Conservation (phyloP, 2,113 vertebrate species). For the Laticauda laticaudata region DNA sequence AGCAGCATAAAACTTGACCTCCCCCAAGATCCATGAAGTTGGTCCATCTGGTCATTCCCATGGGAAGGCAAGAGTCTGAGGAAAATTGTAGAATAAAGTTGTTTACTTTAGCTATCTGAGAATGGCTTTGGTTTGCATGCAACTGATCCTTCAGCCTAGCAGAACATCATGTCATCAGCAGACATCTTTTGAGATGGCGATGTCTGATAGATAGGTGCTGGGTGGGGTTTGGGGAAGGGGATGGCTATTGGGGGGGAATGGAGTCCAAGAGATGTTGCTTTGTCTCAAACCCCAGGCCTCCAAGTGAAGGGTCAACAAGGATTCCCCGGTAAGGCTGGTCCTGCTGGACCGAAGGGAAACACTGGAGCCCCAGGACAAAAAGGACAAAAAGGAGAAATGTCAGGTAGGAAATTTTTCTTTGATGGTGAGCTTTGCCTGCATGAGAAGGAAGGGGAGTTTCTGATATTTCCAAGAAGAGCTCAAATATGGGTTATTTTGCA, state of each 20-base stretch:
- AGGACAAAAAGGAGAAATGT: neutral
- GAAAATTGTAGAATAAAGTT: neutral
- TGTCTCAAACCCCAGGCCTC: constrained; percentile 14
- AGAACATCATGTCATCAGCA: neutral
- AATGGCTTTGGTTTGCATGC: neutral
- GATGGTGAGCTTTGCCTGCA: neutral
- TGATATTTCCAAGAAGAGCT: neutral
- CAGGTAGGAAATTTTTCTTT: constrained; percentile 16
- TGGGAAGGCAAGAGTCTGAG: neutral
- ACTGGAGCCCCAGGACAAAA: constrained; percentile 6
- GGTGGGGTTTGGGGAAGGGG: neutral
- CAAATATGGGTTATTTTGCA: neutral
- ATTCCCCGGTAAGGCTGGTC: constrained; percentile 26
- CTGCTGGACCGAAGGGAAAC: constrained; percentile 1
- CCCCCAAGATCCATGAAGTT: neutral
- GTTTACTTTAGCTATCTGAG: neutral
- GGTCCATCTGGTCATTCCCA: neutral
- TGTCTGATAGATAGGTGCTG: neutral
- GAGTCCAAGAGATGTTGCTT: neutral
- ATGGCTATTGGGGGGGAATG: neutral
- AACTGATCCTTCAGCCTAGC: neutral
- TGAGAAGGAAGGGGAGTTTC: neutral
- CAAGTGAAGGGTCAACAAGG: neutral
- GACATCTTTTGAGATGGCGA: neutral
- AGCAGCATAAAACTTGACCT: neutral